Conservation (phyloP, 2,888 invertebrate genomes). For the Drosophila prostipennis region DNA sequence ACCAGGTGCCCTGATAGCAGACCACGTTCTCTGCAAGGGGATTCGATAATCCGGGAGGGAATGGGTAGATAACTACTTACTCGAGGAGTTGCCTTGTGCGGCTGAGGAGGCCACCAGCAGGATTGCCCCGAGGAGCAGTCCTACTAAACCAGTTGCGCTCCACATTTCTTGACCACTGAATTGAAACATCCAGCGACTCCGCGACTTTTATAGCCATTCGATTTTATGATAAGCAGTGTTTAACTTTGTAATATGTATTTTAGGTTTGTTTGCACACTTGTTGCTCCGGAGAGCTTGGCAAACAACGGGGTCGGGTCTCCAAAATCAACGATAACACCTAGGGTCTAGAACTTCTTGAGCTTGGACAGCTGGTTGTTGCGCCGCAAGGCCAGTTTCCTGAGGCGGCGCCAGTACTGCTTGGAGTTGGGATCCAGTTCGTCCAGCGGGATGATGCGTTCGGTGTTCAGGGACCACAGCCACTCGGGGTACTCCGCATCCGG, state of each 20-base stretch:
- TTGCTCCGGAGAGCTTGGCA: conserved; percentile 35
- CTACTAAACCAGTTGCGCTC: not conserved
- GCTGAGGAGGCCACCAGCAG: conserved; percentile 10
- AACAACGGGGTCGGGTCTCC: conserved; percentile 37
- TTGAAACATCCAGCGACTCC: not conserved
- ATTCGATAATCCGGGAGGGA: not conserved
- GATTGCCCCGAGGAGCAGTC: conserved; percentile 21
- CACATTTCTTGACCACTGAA: conserved; percentile 23
- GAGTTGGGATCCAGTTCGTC: conserved; percentile 91
- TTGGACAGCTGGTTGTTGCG: conserved; percentile 87
- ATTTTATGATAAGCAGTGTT: conserved; percentile 33
- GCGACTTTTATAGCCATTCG: conserved; percentile 28
- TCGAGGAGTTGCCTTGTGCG: conserved; percentile 17
- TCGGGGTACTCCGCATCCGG: conserved; percentile 94
- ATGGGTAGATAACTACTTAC: conserved; percentile 13
- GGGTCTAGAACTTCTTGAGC: conserved; percentile 86
- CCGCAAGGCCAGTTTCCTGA: conserved; percentile 88
- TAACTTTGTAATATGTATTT: conserved; percentile 60
- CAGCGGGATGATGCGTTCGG: conserved; percentile 87
- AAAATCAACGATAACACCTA: conserved; percentile 30
- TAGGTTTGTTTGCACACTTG: conserved; percentile 44
- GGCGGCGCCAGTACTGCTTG: conserved; percentile 92
- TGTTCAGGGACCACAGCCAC: conserved; percentile 93
- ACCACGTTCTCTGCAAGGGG: conserved; percentile 86
- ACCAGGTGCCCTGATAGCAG: conserved; percentile 92